Conservation (phyloP, 2,113 vertebrate species). For the Noturus placidus region DNA sequence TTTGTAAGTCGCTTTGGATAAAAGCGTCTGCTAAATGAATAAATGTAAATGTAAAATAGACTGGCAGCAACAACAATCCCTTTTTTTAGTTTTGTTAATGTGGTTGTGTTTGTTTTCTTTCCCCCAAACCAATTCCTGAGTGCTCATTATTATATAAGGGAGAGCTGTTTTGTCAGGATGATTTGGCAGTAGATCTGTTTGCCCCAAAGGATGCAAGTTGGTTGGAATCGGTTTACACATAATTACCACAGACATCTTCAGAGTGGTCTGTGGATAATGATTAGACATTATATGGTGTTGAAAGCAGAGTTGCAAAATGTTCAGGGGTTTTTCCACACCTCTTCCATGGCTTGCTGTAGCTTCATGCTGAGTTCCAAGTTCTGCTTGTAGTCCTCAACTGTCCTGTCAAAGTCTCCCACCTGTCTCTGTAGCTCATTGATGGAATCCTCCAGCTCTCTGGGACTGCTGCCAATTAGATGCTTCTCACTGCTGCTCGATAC, state of each 20-base stretch:
- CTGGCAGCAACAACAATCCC: not conserved
- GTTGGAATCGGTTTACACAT: not conserved
- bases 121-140: conserved; percentile 3
- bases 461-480: conserved; percentile 63
- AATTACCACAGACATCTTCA: not conserved
- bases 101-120: too few relatives aligned
- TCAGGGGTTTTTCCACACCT: conserved; percentile 71
- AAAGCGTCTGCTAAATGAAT: too few relatives aligned
- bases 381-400: conserved; percentile 80
- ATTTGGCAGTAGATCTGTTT: not conserved
- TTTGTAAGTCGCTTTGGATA: too few relatives aligned
- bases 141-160: not conserved
- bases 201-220: not conserved
- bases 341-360: conserved; percentile 84
- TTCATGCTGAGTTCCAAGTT: conserved; percentile 79
- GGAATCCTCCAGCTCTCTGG: conserved; percentile 65
- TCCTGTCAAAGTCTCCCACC: conserved; percentile 77
- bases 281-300: not conserved
- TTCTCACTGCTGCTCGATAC: conserved; percentile 65
- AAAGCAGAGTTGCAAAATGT: not conserved
- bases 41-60: too few relatives aligned
- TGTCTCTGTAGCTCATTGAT: conserved; percentile 80
- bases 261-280: not conserved
- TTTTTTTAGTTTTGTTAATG: not conserved
- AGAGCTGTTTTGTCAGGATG: too few relatives aligned